phyloP scores from a whole-genome alignment of 2,113 vertebrate species.

The Toxotes chatareus region DNA sequence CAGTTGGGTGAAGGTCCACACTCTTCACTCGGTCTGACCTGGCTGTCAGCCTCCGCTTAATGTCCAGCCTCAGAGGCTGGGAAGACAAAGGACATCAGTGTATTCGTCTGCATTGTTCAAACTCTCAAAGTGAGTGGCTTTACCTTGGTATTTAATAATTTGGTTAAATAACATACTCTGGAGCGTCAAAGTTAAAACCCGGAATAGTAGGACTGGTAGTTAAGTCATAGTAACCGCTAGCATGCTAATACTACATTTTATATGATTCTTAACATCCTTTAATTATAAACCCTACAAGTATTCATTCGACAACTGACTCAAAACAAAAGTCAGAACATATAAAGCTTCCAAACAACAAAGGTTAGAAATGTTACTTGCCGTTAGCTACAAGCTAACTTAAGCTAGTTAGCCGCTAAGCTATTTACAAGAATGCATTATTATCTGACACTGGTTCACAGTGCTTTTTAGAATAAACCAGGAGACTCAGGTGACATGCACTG shows the following conservation, averaged over 20 bases:
- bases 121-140: no score
- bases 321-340: background rate
- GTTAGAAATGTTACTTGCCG: background rate
- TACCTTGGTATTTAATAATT: background rate
- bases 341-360: background rate
- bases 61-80: slow-evolving; percentile 98
- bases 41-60: slow-evolving; percentile 96
- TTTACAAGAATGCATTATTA: slow-evolving; percentile 3
- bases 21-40: slow-evolving; percentile 98
- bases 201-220: background rate
- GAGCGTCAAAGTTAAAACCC: background rate
- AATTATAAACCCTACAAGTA: rapidly evolving
- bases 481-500: rapidly evolving
- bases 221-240: slow-evolving; percentile 13
- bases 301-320: background rate
- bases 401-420: slow-evolving; percentile 69
- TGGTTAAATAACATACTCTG: background rate
- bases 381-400: slow-evolving; percentile 31
- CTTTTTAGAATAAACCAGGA: background rate
- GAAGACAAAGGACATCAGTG: background rate
- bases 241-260: slow-evolving; percentile 4
- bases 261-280: background rate
- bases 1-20: slow-evolving; percentile 96
- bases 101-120: background rate
- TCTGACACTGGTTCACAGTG: slow-evolving; percentile 8